Evolutionary conservation across 1,140 invertebrate genomes (phyloP), one percentile per base, ranked within the genome.

Genomic region (Musca vetustissima): DNA sequence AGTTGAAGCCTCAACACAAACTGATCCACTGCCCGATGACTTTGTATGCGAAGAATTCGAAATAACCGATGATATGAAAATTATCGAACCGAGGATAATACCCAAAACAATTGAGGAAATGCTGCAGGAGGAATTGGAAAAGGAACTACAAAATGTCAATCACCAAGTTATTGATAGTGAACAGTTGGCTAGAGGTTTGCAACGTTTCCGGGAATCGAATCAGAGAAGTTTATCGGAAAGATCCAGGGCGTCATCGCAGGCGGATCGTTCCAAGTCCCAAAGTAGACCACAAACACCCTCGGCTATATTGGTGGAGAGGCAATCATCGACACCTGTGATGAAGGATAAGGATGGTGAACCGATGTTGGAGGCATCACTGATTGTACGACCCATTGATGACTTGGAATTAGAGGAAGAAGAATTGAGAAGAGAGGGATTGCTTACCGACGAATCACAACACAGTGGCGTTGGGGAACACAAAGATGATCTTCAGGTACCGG

Each of bases 21-120:
- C 92, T 0, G 92, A 93, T 82, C 90, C 91, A 0, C 74, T 93
- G 21, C 90, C 91, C 0, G 91, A 93, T 75, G 91, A 92, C 74
- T 86, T 91, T 69, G 85, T 90, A 24, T 91, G 88, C 61, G 89
- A 91, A 74, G 90, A 88, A 73, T 82, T 88, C 48, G 84, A 86
- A 69, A 83, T 86, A 57, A 86, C 87, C 68, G 86, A 87, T 47
- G 81, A 82, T 67, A 79, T 81, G 75, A 76, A 78, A 64, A 71
- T 80, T 17, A 81, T 80, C 7, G 76, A 80, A 52, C 75, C 78
- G 0, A 72, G 80, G 17, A 69, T 73, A 53, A 68, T 72, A 4
- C n/a, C 13, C 0, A 81, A 76, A 59, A 79, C 81, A 6, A 59
- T 83, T 2, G 80, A 82, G 53, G 80, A 82, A 55, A 64, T 83